Evolutionary conservation across 2,888 invertebrate species (phyloP).

Genomic region (Caenorhabditis zanzibari): DNA sequence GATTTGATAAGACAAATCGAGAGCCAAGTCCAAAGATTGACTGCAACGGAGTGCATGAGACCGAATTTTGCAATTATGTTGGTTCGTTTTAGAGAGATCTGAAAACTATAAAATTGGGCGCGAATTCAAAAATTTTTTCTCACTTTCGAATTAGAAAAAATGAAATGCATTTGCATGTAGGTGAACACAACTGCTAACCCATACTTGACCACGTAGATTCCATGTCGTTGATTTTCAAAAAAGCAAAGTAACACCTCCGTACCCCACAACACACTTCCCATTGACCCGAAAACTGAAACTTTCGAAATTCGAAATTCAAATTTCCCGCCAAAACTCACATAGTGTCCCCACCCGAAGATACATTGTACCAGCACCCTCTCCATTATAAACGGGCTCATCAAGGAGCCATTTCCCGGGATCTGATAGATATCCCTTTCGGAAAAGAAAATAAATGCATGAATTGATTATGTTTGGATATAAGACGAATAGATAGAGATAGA

Average conservation of each 20-base stretch:
- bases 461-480: slow-evolving; percentile 31
- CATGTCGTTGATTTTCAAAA: slow-evolving; percentile 39
- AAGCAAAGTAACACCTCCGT: slow-evolving; percentile 41
- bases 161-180: slow-evolving; percentile 52
- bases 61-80: slow-evolving; percentile 58
- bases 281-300: slow-evolving; percentile 45
- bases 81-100: slow-evolving; percentile 38
- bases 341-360: slow-evolving; percentile 47
- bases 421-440: background rate
- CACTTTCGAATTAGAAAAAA: slow-evolving; percentile 46
- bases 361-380: slow-evolving; percentile 42
- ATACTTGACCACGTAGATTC: slow-evolving; percentile 39
- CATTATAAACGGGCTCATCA: slow-evolving; percentile 28
- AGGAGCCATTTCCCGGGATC: slow-evolving; percentile 3
- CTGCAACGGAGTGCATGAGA: slow-evolving; percentile 58
- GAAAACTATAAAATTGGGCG: background rate
- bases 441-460: slow-evolving; percentile 14
- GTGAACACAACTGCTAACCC: slow-evolving; percentile 33
- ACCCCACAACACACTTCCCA: slow-evolving; percentile 38
- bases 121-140: background rate
- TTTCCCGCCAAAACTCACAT: slow-evolving; percentile 10
- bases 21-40: slow-evolving; percentile 52
- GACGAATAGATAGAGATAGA: slow-evolving; percentile 51
- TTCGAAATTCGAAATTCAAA: too few species aligned
- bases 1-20: slow-evolving; percentile 23